Percentiles rank a stretch among this genome's conserved stretches.
These are phyloP conservation scores for Glyptemys insculpta DNA, from an alignment of 2,797 vertebrate species.

Conservation along the genomic window DNA sequence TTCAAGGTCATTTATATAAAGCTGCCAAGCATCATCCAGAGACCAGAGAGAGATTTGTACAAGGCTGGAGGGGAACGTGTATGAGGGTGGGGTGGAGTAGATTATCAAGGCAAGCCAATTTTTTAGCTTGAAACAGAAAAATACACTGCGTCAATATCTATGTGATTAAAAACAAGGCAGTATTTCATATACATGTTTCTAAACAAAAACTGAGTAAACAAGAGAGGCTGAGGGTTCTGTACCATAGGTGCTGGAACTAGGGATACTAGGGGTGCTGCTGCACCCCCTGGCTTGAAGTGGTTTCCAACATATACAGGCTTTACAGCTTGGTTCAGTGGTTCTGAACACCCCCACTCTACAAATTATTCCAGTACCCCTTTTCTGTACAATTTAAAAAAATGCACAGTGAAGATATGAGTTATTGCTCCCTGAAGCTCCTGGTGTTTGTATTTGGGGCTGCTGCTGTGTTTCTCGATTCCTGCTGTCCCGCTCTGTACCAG, in stretches of 20 bases:
- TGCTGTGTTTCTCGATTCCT: neutral
- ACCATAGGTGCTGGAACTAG: neutral
- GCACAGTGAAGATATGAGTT: neutral
- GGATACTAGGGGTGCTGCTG: no score
- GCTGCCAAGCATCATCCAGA: neutral
- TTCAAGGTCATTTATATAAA: neutral
- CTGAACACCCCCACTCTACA: no score
- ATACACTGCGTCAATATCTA: neutral
- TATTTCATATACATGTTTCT: neutral
- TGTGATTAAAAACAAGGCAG: neutral
- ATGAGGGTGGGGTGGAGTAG: neutral
- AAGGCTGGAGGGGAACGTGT: neutral
- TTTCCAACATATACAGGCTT: no score
- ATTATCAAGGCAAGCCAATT: neutral
- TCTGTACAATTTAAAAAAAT: neutral
- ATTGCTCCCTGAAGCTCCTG: neutral
- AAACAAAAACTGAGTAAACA: neutral
- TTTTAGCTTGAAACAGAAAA: neutral
- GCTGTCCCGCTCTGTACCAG: neutral
- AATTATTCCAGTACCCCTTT: no score
- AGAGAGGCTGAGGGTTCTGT: neutral
- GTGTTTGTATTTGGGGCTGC: neutral
- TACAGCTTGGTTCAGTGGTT: no score
- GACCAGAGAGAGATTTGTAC: neutral
- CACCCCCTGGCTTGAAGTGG: no score